These are phyloP conservation scores for Glaucopsyche alexis DNA, from an alignment of 2,888 invertebrate species.

Conservation along the genomic window DNA sequence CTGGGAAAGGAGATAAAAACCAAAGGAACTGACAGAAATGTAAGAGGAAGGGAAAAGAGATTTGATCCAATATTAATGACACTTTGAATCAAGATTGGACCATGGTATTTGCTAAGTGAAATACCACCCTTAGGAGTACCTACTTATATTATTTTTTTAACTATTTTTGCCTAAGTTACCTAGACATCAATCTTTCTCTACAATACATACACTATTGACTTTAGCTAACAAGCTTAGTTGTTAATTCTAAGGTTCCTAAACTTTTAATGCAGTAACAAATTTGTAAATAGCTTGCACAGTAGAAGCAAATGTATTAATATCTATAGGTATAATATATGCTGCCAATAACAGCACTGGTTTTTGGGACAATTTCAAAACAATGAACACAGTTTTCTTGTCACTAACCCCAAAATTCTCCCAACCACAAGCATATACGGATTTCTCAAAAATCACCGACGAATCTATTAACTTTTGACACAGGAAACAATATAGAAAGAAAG, in stretches of 20 bases:
- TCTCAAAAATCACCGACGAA: constrained; percentile 59
- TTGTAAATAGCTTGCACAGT: constrained; percentile 63
- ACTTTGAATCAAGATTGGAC: too few relatives aligned
- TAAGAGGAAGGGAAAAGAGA: too few relatives aligned
- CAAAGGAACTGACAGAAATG: too few relatives aligned
- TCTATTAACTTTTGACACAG: constrained; percentile 61
- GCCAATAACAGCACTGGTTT: constrained; percentile 58
- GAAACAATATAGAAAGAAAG: constrained; percentile 66
- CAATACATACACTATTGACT: not conserved
- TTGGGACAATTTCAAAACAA: constrained; percentile 60
- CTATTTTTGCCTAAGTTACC: too few relatives aligned
- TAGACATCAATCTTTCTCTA: too few relatives aligned
- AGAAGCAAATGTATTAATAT: constrained; percentile 65
- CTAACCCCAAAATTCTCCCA: constrained; percentile 64
- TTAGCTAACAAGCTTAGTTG: too few relatives aligned
- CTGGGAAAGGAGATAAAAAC: too few relatives aligned
- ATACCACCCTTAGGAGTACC: too few relatives aligned
- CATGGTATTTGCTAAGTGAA: too few relatives aligned
- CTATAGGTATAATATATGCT: constrained; percentile 65
- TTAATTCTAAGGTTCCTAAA: constrained; percentile 40
- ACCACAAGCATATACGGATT: constrained; percentile 62
- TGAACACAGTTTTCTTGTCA: constrained; percentile 54
- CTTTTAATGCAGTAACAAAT: constrained; percentile 64
- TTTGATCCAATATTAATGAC: too few relatives aligned
- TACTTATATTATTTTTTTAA: too few relatives aligned